Percentiles rank a stretch among this genome's conserved stretches.
phyloP scores from a whole-genome alignment of 2,797 vertebrate species.

The Taenioides sp. region DNA sequence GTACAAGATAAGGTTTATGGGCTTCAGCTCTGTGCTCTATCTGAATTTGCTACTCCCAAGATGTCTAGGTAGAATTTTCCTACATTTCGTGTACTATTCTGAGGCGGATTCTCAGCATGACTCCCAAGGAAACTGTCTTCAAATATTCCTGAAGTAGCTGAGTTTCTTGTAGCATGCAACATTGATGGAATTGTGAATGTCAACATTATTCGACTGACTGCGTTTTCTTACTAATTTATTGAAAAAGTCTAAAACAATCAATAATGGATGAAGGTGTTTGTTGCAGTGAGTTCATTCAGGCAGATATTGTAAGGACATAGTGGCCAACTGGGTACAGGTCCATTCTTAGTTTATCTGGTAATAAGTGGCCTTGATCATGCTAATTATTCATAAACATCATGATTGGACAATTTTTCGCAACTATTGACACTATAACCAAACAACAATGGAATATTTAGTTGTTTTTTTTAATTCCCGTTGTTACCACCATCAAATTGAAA shows the following conservation, averaged over 20 bases:
- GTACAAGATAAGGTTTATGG: slow-evolving; percentile 33
- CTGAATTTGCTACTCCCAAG: neutral
- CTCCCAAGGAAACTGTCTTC: slow-evolving; percentile 6
- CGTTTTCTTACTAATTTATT: slow-evolving; percentile 66
- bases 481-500: neutral
- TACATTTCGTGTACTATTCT: neutral
- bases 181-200: slow-evolving; percentile 71
- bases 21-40: slow-evolving; percentile 2
- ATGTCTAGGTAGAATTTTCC: neutral
- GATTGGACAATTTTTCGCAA: no score
- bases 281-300: slow-evolving; percentile 11
- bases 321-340: neutral
- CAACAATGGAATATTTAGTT: no score
- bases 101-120: neutral
- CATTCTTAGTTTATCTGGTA: neutral
- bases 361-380: neutral
- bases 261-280: slow-evolving; percentile 64
- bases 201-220: slow-evolving; percentile 54
- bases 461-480: no score
- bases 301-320: neutral
- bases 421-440: no score
- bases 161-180: slow-evolving; percentile 44
- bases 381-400: no score
- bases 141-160: slow-evolving; percentile 6
- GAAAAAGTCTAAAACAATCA: slow-evolving; percentile 52